Evolutionary conservation across 2,113 vertebrate species (phyloP).

Genomic region (Mionectes macconnelli): DNA sequence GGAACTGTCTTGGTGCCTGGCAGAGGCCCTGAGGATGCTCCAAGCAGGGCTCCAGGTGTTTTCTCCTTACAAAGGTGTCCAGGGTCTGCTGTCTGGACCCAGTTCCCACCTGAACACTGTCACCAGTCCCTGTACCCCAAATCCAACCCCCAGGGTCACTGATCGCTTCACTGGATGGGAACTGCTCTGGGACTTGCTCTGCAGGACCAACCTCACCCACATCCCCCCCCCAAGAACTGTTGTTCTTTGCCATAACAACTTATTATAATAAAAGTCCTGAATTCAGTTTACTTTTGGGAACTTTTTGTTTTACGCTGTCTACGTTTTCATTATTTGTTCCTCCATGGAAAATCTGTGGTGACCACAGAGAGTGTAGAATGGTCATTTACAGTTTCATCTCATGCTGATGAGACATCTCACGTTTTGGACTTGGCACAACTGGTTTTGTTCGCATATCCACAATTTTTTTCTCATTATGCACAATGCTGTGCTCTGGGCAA

Average conservation of each 20-base stretch:
- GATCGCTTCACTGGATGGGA: neutral
- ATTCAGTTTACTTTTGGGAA: neutral
- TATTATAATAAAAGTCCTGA: neutral
- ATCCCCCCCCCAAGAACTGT: neutral
- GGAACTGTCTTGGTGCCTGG: neutral
- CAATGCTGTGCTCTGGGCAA: neutral
- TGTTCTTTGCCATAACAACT: neutral
- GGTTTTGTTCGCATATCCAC: neutral
- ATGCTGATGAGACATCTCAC: neutral
- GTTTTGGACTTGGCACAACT: neutral
- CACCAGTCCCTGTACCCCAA: fast-evolving
- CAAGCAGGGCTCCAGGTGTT: no score
- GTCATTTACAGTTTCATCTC: neutral
- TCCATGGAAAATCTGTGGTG: neutral
- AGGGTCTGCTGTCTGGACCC: neutral
- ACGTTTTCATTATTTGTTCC: neutral
- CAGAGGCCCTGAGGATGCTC: neutral
- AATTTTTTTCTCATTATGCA: neutral
- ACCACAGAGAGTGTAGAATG: no score
- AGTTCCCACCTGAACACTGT: fast-evolving
- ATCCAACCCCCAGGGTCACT: neutral
- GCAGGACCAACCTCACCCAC: no score
- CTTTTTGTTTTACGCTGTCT: neutral
- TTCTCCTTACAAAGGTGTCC: fast-evolving
- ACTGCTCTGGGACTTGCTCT: neutral